Base-by-base conservation (phyloP, 2,797 vertebrate species). In the Tragopan temminckii region DNA sequence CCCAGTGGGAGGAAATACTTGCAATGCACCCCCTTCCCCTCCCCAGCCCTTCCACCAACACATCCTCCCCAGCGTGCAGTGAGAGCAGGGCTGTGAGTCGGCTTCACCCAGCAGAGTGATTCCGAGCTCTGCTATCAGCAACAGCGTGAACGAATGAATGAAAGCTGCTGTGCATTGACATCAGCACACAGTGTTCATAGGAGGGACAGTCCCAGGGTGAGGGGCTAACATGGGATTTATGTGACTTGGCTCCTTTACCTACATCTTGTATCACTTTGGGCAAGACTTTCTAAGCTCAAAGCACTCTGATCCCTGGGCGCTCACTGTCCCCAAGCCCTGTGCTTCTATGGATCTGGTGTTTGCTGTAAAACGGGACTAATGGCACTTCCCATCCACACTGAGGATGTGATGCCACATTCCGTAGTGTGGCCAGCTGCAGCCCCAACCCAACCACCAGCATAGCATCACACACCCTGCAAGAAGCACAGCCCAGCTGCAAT, bases 341-440 rank as follows among this genome's bases (percentile, higher is more conserved):
- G 42, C 20, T 11, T 20, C 17, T 24, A 35, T 38, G 35, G 43
- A 38, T 36, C 33, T 46, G 24, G 27, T 29, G 25, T 20, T 61
- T 36, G 18, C 13, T 43, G 17, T 17, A 52, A 50, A 61, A 31
- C 10, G 0, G 0, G 25, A 7, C 29, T 55, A 12, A 11, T 0
- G 3, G 13, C 38, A 13, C 9, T 46, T 50, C 19, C 15, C 16
- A 21, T 23, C 33, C 19, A 11, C 5, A 0, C 6, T 0, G 0
- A 27, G 23, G 12, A 72, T 0, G 0, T 0, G 3, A 29, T 7
- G 29, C 15, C 62, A 57, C 1, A 1, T 31, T 62, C 67, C 21
- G 5, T 24, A 29, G 61, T 21, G 9, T 1, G 9, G 21, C 19
- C 63, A 20, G 24, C 42, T 62, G 42, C 1, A 0, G 20, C 12